Percentiles rank a stretch among this genome's conserved stretches.
These are phyloP conservation scores for Melinaea marsaeus DNA, from an alignment of 2,888 invertebrate genomes.

Conservation along the genomic window DNA sequence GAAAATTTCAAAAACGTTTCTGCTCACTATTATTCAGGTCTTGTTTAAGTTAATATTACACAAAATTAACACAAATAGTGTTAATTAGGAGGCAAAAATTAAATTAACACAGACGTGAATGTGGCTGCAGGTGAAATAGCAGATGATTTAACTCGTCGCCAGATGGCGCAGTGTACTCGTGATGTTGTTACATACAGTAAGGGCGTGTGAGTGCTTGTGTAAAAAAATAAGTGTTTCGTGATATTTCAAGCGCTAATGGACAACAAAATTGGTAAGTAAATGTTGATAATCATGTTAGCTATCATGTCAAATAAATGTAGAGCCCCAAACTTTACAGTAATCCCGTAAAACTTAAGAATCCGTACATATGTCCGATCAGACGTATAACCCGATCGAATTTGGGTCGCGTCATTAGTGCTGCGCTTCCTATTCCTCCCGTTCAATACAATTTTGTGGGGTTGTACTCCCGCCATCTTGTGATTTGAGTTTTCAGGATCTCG, in stretches of 20 bases:
- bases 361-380: constrained; percentile 71
- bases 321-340: constrained; percentile 52
- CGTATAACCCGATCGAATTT: constrained; percentile 66
- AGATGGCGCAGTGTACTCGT: constrained; percentile 75
- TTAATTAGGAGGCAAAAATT: constrained; percentile 49
- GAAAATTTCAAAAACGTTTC: constrained; percentile 8
- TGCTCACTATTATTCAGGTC: constrained; percentile 22
- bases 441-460: constrained; percentile 51
- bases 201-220: constrained; percentile 78
- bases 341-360: constrained; percentile 59
- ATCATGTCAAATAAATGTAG: constrained; percentile 40
- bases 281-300: constrained; percentile 40
- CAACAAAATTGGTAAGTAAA: constrained; percentile 65
- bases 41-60: constrained; percentile 36
- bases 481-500: constrained; percentile 70
- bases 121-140: constrained; percentile 51
- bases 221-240: constrained; percentile 73
- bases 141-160: constrained; percentile 45
- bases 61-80: constrained; percentile 39
- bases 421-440: constrained; percentile 48
- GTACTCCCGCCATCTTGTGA: constrained; percentile 74
- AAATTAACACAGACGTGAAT: constrained; percentile 57
- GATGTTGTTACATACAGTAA: constrained; percentile 73
- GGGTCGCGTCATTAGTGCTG: constrained; percentile 50
- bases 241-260: constrained; percentile 64